Percentiles rank a stretch among this genome's conserved stretches.
phyloP scores from a whole-genome alignment of 2,113 vertebrate genomes.

The Anser brachyrhynchus region DNA sequence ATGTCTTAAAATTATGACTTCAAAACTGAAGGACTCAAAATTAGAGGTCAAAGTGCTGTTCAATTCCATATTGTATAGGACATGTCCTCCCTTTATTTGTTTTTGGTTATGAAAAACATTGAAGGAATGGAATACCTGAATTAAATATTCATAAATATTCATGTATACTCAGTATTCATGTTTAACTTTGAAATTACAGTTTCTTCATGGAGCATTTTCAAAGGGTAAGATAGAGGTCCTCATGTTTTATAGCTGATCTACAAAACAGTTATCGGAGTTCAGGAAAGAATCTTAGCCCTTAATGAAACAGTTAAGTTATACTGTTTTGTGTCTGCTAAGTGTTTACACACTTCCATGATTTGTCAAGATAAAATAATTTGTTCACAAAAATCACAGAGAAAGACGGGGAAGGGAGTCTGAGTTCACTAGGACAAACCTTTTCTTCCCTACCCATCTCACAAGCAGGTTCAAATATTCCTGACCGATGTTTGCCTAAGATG shows the following conservation, averaged over 20 bases:
- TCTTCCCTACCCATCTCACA: background rate
- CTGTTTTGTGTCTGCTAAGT: background rate
- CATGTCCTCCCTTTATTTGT: background rate
- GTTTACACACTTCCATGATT: background rate
- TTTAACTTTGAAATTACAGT: background rate
- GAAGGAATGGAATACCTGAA: background rate
- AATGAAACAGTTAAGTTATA: background rate
- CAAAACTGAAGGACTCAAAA: background rate
- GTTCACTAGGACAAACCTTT: background rate
- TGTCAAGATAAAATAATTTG: background rate
- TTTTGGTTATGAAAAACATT: rapidly evolving
- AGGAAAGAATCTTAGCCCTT: background rate
- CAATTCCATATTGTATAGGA: background rate
- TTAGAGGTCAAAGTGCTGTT: background rate
- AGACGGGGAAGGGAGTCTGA: background rate
- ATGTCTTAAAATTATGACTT: background rate
- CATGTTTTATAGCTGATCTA: background rate
- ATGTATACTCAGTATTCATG: background rate
- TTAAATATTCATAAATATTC: background rate
- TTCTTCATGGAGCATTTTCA: background rate
- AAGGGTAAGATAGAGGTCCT: background rate
- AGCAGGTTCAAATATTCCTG: background rate
- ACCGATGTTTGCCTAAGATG: background rate
- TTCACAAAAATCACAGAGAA: background rate
- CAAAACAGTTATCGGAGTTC: background rate